phyloP scores from a whole-genome alignment of 35 echinoderm and acorn worm species.

The Ophiothrix spiculata region DNA sequence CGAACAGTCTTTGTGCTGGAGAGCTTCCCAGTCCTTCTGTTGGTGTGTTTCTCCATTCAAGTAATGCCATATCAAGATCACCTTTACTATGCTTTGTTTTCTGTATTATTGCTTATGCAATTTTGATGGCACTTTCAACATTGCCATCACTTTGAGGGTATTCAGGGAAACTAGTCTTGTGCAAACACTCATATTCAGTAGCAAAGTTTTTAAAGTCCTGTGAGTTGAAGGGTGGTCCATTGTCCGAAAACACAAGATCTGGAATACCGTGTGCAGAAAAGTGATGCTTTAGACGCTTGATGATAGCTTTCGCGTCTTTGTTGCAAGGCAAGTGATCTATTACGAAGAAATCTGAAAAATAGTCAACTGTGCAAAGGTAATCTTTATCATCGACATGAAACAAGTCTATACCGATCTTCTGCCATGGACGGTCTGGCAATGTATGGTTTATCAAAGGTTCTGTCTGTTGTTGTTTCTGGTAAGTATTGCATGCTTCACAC shows the following conservation, averaged over 20 bases:
- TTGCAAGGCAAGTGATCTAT: conserved; percentile 18
- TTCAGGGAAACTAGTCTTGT: conserved; percentile 29
- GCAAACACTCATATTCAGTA: conserved; percentile 23
- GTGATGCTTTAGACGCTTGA: conserved; percentile 28
- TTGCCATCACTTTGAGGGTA: conserved; percentile 9
- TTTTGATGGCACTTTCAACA: neutral
- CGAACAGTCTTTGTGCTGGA: conserved; percentile 46
- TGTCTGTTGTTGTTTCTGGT: neutral
- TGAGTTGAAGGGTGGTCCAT: conserved; percentile 44
- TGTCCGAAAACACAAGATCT: conserved; percentile 31
- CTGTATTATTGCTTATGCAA: neutral
- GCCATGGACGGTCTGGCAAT: neutral
- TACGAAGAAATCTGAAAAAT: conserved; percentile 56
- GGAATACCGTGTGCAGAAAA: conserved; percentile 48
- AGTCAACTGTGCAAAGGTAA: conserved; percentile 33
- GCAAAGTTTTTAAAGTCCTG: conserved; percentile 35
- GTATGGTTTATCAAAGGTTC: conserved; percentile 32
- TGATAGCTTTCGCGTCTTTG: conserved; percentile 13
- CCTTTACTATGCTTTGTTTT: neutral
- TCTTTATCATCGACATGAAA: neutral
- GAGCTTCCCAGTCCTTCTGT: conserved; percentile 34
- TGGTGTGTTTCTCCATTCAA: conserved; percentile 45
- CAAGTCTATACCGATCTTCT: conserved; percentile 36
- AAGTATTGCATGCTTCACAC: conserved; percentile 47
- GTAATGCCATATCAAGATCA: conserved; percentile 32